Evolutionary conservation across 2,797 vertebrate genomes (phyloP), one percentile per base, ranked within the genome.

Genomic region (Hypotaenidia okinawae): DNA sequence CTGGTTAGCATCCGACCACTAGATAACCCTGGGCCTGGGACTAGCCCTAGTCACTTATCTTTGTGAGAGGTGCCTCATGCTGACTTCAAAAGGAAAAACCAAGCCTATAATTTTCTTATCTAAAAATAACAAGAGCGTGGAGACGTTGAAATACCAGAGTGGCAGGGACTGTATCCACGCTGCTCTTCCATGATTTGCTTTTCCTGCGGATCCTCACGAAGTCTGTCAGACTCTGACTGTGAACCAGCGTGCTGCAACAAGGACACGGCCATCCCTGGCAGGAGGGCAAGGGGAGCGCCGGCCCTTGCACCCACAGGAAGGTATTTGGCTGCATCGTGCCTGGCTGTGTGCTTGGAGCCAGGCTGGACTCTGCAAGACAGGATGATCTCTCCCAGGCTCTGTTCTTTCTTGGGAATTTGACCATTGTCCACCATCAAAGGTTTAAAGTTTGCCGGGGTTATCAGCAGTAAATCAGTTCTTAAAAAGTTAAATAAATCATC

Each of bases 21-120:
- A 41, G 87, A 88, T 96, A 96, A 94, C 64, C 76, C 59, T 5
- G 15, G 63, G 45, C 24, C 16, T 2, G 6, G 27, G 24, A 54
- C 63, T 79, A 69, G 55, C 64, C 33, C 39, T n/a, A 64, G 30
- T 64, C 19, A 4, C 35, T 84, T 93, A 84, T 82, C 86, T 90
- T 37, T 79, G 59, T 0, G 4, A 87, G 73, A 28, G 59, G 32
- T 62, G 67, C 59, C 68, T 70, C 68, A 23, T 67, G 73, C 64
- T 77, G 72, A 74, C 92, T 95, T 97, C 78, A 92, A 54, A 95
- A 92, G 78, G 43, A 70, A 87, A 94, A 90, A 51, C 6, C 1
- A 83, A 66, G 63, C n/a, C 77, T 90, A n/a, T 70, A 33, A 75
- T 87, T 87, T 84, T 74, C 83, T 95, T 93, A 96, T 88, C 91